Evolutionary conservation across 2,113 vertebrate genomes (phyloP), one percentile per base, ranked within the genome.

Genomic region (Phoenicopterus ruber): DNA sequence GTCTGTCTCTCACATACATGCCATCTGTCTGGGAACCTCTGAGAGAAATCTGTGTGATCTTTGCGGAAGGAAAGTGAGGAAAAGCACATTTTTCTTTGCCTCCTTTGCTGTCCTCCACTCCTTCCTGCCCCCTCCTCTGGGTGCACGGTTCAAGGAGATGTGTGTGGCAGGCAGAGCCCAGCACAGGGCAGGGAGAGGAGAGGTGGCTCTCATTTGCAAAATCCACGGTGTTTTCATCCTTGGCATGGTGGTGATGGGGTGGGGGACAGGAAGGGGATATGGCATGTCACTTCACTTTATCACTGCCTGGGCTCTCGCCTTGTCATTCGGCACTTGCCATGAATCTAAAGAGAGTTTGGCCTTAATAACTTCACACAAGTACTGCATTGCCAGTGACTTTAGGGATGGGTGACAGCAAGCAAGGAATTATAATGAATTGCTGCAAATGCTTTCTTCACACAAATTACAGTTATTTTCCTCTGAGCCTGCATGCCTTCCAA

Each of bases 331-430:
- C 67, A 73, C 92, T 97, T 94, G 95, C 93, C 79, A 80, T 97
- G 96, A 96, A 97, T 97, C 97, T 97, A 94, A 97, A 96, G 92
- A 87, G 94, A 93, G 95, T 94, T 94, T 96, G 96, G 92, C 96
- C 97, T 97, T 96, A 97, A 97, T 97, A 97, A 97, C 96, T 97
- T 97, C 97, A 96, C 97, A 95, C 86, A 88, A 95, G 83, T 90
- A 93, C 91, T 92, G 94, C 92, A 95, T 92, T 89, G 96, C 92
- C 91, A 88, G 96, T 97, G 97, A 97, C 95, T 97, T 96, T 95
- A 94, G 95, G 97, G 97, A 93, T 21, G 44, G 94, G 94, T 97
- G 96, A 95, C 96, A 97, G 86, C 97, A 86, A 95, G 96, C 73
- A 94, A 96, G 82, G 97, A 97, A 97, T 97, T 94, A 92, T 97